Base-by-base conservation (phyloP, 2,797 vertebrate genomes). In the Phaenicophaeus curvirostris region DNA sequence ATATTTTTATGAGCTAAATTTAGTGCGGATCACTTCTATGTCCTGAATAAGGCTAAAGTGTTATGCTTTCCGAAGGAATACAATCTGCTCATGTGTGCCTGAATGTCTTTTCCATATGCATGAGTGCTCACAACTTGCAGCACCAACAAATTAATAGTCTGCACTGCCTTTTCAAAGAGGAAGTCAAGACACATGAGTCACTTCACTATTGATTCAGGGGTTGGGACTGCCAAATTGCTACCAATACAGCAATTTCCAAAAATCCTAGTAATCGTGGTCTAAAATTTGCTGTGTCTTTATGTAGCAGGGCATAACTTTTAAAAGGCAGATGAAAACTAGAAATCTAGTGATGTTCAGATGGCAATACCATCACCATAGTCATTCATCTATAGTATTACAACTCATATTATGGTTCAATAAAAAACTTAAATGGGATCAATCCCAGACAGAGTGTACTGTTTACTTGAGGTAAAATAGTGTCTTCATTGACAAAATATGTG, bases 81-180 rank as follows among this genome's bases (percentile, higher is more conserved):
- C 53, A 67, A 35, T 54, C 51, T 61, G 8, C n/a, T 91, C 27
- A 10, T 71, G 13, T 87, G 78, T 65, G 17, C 33, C 63, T 76
- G 75, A 79, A 76, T 53, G 53, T 79, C 63, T 48, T 92, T 89
- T 87, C 55, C 57, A 42, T 88, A 80, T 61, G 61, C 37, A 80
- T n/a, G 33, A 91, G 57, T 30, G 25, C 39, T 81, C 42, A 61
- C 31, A 79, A 62, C 33, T 85, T 73, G 35, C 48, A 72, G 48
- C 71, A 73, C n/a, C 25, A 67, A 89, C 19, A 69, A 82, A 95
- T 96, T 93, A 91, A 79, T 61, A 96, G 75, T 95, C 93, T 89
- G 44, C 23, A n/a, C 23, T 83, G 68, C 57, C 44, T 93, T 95
- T 77, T 51, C 65, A 79, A 74, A 91, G 85, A 75, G 84, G 80